Conservation (phyloP, 2,113 vertebrate genomes). For the Oryzias celebensis region DNA sequence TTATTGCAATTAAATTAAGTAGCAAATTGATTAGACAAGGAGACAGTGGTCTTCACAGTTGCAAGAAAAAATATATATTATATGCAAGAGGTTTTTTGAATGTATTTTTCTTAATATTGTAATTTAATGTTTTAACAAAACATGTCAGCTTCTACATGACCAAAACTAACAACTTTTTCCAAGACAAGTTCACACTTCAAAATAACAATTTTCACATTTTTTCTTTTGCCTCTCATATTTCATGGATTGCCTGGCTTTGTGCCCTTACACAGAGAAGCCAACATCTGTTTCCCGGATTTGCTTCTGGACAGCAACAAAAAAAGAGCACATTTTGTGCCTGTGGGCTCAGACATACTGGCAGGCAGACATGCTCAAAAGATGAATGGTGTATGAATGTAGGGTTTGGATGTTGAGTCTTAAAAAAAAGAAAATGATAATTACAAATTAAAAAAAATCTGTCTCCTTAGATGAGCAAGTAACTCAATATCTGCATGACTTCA, state of each 20-base stretch:
- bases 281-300: conserved; percentile 45
- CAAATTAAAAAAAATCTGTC: conserved; percentile 20
- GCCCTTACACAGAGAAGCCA: conserved; percentile 33
- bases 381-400: background rate
- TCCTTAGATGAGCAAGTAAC: conserved; percentile 32
- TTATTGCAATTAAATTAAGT: no score
- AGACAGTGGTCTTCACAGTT: no score
- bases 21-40: no score
- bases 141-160: no score
- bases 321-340: conserved; percentile 9
- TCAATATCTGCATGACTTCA: conserved; percentile 5
- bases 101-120: no score
- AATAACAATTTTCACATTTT: conserved; percentile 1
- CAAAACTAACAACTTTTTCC: no score
- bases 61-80: no score
- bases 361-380: background rate
- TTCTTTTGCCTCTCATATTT: conserved; percentile 1
- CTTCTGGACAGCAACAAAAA: conserved; percentile 10
- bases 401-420: conserved; percentile 7
- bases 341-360: conserved; percentile 15
- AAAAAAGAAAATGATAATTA: background rate
- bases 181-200: background rate
- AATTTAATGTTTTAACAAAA: no score
- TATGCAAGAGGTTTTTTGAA: no score
- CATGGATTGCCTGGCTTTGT: conserved; percentile 12